These are phyloP conservation scores for Triplophysa yarkandensis DNA, from an alignment of 2,797 vertebrate genomes.

Conservation along the genomic window DNA sequence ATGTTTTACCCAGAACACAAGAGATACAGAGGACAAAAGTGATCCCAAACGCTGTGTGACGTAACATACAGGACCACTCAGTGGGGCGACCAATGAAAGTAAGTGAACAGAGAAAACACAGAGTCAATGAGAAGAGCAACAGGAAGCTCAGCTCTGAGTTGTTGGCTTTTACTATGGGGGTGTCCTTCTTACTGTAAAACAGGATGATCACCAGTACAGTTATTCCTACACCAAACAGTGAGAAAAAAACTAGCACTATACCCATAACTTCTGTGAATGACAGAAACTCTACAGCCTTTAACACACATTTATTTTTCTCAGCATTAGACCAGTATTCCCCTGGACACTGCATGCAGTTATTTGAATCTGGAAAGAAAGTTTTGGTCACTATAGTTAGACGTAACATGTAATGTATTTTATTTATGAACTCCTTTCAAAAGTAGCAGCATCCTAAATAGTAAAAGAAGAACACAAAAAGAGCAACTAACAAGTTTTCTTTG, in stretches of 20 bases:
- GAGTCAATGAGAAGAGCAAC: constrained; percentile 70
- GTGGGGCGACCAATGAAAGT: constrained; percentile 71
- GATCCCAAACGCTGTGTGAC: constrained; percentile 66
- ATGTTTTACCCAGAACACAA: constrained; percentile 67
- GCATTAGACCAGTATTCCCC: constrained; percentile 73
- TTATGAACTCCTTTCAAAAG: constrained; percentile 23
- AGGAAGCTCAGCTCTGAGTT: constrained; percentile 76
- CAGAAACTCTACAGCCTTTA: constrained; percentile 75
- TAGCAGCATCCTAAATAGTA: constrained; percentile 44
- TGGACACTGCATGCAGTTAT: constrained; percentile 67
- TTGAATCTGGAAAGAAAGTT: constrained; percentile 71
- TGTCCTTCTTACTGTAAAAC: constrained; percentile 1
- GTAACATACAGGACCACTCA: constrained; percentile 65
- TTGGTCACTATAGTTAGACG: constrained; percentile 44
- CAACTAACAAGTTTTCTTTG: not conserved
- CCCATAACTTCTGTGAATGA: constrained; percentile 76
- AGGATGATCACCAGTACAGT: not conserved
- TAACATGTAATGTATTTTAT: not conserved
- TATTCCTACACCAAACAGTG: not conserved
- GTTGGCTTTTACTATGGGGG: constrained; percentile 60
- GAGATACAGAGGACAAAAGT: constrained; percentile 68
- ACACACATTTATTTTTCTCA: constrained; percentile 69
- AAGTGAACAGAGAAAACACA: constrained; percentile 74
- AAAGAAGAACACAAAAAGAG: constrained; percentile 39
- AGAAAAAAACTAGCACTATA: constrained; percentile 54